Conservation (phyloP, 2,888 invertebrate genomes). For the Acrocyrtus sp. region DNA sequence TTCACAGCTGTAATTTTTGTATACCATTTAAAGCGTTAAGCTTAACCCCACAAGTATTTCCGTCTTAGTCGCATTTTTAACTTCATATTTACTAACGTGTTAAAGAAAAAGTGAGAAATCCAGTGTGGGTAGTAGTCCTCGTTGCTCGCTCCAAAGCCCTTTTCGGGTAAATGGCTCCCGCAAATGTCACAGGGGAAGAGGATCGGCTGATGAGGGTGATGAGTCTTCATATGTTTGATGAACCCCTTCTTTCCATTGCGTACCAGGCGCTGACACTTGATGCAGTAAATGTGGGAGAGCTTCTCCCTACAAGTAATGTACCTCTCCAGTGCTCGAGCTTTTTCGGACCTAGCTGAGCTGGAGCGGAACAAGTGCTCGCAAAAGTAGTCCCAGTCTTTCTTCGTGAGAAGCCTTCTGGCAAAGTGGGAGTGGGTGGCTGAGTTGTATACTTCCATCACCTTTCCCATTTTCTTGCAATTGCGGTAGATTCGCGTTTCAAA, state of each 20-base stretch:
- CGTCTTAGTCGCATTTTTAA: background rate
- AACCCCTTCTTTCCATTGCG: constrained; percentile 59
- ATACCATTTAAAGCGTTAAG: background rate
- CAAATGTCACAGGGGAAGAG: constrained; percentile 62
- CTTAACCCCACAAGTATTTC: background rate
- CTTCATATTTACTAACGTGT: constrained; percentile 52
- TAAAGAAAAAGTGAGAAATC: constrained; percentile 63
- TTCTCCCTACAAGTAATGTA: constrained; percentile 60
- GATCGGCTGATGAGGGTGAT: constrained; percentile 56
- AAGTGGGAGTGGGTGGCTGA: constrained; percentile 58
- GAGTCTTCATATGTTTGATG: constrained; percentile 54
- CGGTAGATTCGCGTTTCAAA: constrained; percentile 56
- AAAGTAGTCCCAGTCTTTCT: constrained; percentile 62
- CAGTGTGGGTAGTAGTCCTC: constrained; percentile 62
- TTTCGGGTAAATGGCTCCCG: constrained; percentile 58
- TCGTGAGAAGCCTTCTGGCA: constrained; percentile 51
- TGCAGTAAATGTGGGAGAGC: constrained; percentile 58
- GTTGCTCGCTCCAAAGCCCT: constrained; percentile 49
- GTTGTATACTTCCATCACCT: constrained; percentile 60
- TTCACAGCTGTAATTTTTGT: constrained; percentile 57
- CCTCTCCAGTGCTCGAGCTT: constrained; percentile 56
- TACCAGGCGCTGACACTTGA: constrained; percentile 52
- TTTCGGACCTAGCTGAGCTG: constrained; percentile 59
- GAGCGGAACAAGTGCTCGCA: constrained; percentile 61
- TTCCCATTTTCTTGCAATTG: constrained; percentile 58